These are phyloP conservation scores for Cryptocephalus primarius DNA, from an alignment of 2,888 invertebrate species.

Conservation along the genomic window DNA sequence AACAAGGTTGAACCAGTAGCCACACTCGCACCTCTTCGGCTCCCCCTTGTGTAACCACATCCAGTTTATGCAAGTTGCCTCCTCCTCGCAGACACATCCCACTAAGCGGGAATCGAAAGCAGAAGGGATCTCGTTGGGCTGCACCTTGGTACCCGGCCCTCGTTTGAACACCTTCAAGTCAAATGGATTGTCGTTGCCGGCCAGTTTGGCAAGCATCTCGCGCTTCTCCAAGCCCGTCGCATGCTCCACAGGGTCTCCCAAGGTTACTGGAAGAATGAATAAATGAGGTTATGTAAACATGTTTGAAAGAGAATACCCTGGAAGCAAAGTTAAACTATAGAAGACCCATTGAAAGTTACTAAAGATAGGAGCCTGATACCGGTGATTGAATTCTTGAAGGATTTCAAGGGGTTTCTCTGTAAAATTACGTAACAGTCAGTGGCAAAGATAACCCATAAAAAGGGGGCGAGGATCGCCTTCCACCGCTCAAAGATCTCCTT, in stretches of 20 bases:
- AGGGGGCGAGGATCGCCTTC: slow-evolving; percentile 35
- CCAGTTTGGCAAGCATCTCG: slow-evolving; percentile 74
- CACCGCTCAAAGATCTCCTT: slow-evolving; percentile 30
- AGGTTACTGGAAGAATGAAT: slow-evolving; percentile 41
- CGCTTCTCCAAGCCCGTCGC: slow-evolving; percentile 88
- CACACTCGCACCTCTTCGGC: slow-evolving; percentile 89
- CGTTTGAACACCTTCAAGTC: slow-evolving; percentile 75
- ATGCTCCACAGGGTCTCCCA: slow-evolving; percentile 84
- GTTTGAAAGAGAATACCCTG: background rate
- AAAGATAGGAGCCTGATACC: no score
- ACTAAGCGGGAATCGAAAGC: slow-evolving; percentile 81
- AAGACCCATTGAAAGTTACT: background rate
- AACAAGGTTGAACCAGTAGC: slow-evolving; percentile 90
- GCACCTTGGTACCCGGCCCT: slow-evolving; percentile 66
- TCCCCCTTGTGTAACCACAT: slow-evolving; percentile 90
- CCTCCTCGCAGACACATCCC: slow-evolving; percentile 95
- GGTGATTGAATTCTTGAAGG: no score
- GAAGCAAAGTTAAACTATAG: background rate
- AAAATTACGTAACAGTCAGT: slow-evolving; percentile 28
- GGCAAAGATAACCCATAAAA: slow-evolving; percentile 35
- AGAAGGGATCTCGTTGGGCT: slow-evolving; percentile 84
- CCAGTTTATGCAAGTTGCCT: slow-evolving; percentile 81
- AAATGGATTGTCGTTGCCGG: slow-evolving; percentile 83
- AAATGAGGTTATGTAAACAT: background rate
- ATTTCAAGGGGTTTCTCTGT: no score